phyloP scores from a whole-genome alignment of 2,888 invertebrate species.

The Drosophila emarginata region DNA sequence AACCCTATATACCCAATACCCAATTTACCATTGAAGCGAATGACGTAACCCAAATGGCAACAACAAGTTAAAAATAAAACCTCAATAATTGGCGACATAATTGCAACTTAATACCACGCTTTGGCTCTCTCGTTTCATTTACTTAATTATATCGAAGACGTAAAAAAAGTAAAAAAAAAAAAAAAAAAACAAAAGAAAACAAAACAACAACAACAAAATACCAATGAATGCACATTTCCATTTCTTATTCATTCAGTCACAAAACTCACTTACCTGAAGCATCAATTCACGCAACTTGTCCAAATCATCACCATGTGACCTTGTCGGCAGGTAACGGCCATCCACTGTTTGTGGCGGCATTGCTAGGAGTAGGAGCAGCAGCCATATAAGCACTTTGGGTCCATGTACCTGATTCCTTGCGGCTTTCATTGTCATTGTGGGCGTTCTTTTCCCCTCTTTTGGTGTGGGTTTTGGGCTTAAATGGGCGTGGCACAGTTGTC shows the following conservation, averaged over 20 bases:
- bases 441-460: conserved; percentile 34
- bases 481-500: background rate
- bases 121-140: conserved; percentile 70
- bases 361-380: conserved; percentile 70
- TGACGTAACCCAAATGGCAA: conserved; percentile 41
- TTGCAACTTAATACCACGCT: conserved; percentile 77
- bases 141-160: conserved; percentile 73
- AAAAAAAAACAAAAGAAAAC: too few relatives aligned
- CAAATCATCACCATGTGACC: conserved; percentile 83
- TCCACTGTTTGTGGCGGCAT: conserved; percentile 78
- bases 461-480: background rate
- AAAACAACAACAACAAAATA: conserved; percentile 42
- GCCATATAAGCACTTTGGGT: conserved; percentile 63
- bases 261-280: conserved; percentile 83
- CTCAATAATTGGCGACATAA: conserved; percentile 76
- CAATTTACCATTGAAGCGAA: conserved; percentile 31
- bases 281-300: conserved; percentile 84
- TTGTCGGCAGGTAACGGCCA: conserved; percentile 84
- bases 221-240: conserved; percentile 41
- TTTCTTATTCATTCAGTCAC: conserved; percentile 22
- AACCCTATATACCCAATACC: conserved; percentile 63
- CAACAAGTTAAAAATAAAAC: conserved; percentile 74
- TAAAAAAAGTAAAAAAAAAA: conserved; percentile 26
- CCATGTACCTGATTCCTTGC: conserved; percentile 27
- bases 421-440: conserved; percentile 51